Evolutionary conservation across 2,113 vertebrate species (phyloP), one percentile per base, ranked within the genome.

Genomic region (Catharus bicknelli): DNA sequence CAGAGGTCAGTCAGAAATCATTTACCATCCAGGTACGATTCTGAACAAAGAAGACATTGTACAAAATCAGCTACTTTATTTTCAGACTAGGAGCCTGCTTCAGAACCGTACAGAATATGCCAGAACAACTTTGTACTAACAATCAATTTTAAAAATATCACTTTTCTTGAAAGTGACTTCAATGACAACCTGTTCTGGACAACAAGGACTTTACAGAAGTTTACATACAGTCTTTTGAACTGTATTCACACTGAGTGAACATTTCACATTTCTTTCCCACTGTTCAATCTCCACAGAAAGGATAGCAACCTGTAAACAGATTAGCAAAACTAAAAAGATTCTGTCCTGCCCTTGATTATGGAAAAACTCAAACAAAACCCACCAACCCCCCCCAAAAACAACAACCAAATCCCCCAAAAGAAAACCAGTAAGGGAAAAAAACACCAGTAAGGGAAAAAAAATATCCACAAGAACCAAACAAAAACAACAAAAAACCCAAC

Each of bases 361-460:
- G 64, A 50, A 50, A 64, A 63, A 55, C 45, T 2, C 14, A 23
- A 58, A 21, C 17, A 43, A 59, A n/a, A 42, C 32, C 11, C 0
- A 0, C 9, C 11, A 83, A 67, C 12, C 3, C 4, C 3, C 32
- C 7, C 0, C 17, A 58, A 55, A 64, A 13, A 3, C 38, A 59
- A 53, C 5, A 83, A 63, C 5, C 11, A 85, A 58, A 67, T 43
- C 4, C 13, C 23, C 5, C 16, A 36, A 43, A 43, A 30, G 8
- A 42, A 9, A 58, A 43, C 27, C 47, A 50, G 5, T 21, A 50
- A 34, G 43, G 19, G 50, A 50, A 57, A 38, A 38, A 11, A 38
- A 38, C 38, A 38, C 38, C 38, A 38, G 38, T 38, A 38, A 38
- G 38, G 38, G 38, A 11, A 11, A 74, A 64, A 54, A 21, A 3